phyloP scores from a whole-genome alignment of 1,140 invertebrate genomes.

The Notospermus geniculatus region DNA sequence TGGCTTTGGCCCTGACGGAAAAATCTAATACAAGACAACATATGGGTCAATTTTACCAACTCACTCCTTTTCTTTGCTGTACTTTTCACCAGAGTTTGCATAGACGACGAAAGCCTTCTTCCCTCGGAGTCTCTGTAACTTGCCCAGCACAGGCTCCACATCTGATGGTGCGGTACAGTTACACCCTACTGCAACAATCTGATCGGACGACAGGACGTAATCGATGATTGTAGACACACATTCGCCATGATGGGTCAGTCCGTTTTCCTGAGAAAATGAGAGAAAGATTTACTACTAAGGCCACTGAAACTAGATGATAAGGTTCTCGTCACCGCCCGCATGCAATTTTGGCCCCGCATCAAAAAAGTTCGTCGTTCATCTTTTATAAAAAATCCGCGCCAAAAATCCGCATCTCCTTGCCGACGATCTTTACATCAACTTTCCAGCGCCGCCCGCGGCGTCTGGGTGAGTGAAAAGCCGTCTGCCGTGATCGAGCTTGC shows the following conservation, averaged over 20 bases:
- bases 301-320: too few species aligned
- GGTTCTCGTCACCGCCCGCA: too few species aligned
- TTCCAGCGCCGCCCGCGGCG: too few species aligned
- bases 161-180: conserved; percentile 75
- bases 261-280: conserved; percentile 39
- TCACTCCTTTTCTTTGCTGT: conserved; percentile 62
- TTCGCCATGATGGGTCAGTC: conserved; percentile 63
- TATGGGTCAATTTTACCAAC: background rate
- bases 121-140: conserved; percentile 54
- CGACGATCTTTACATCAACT: too few species aligned
- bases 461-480: too few species aligned
- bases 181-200: conserved; percentile 77
- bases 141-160: conserved; percentile 61
- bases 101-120: conserved; percentile 50
- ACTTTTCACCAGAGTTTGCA: conserved; percentile 55
- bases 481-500: too few species aligned
- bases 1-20: too few species aligned
- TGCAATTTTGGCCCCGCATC: too few species aligned
- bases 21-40: too few species aligned
- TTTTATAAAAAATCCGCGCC: too few species aligned
- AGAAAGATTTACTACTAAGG: background rate
- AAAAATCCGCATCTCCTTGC: too few species aligned
- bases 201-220: conserved; percentile 60
- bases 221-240: conserved; percentile 65
- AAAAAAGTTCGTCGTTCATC: too few species aligned